Conservation (phyloP, 1,140 invertebrate genomes). For the Apis laboriosa region DNA sequence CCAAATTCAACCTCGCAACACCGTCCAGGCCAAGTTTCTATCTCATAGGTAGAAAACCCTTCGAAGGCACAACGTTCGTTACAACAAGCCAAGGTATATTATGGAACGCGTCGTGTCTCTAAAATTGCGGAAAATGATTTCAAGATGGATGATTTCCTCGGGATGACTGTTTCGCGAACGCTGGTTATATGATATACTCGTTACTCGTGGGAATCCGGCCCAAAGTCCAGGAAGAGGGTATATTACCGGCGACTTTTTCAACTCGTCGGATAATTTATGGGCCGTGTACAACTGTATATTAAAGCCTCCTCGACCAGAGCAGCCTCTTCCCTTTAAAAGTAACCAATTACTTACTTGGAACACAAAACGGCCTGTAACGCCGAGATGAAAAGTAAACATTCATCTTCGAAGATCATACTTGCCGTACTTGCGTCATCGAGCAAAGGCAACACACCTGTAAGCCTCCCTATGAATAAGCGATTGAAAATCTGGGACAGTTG, state of each 20-base stretch:
- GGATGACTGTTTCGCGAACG: not conserved
- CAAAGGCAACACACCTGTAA: slow-evolving; percentile 7
- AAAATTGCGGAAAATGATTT: slow-evolving; percentile 19
- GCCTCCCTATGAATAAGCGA: slow-evolving; percentile 17
- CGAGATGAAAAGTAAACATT: slow-evolving; percentile 24
- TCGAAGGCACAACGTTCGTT: not conserved
- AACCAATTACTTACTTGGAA: slow-evolving; percentile 28
- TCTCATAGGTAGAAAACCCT: no score
- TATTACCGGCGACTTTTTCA: slow-evolving; percentile 1
- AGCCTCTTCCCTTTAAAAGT: slow-evolving; percentile 20
- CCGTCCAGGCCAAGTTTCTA: not conserved
- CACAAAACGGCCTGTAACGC: slow-evolving; percentile 17
- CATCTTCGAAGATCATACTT: slow-evolving; percentile 1
- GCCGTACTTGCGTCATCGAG: slow-evolving; percentile 11
- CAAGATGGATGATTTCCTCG: not conserved
- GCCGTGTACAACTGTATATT: slow-evolving; percentile 21
- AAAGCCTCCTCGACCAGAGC: not conserved
- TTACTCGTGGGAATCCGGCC: slow-evolving; percentile 4
- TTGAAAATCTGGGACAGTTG: slow-evolving; percentile 24
- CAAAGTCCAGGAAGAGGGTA: not conserved
- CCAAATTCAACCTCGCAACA: not conserved
- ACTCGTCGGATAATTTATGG: slow-evolving; percentile 14
- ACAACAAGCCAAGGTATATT: not conserved
- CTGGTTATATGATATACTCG: slow-evolving; percentile 1
- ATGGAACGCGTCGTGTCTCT: not conserved